phyloP scores from a whole-genome alignment of 2,888 invertebrate species.

The Clepsis dumicolana region DNA sequence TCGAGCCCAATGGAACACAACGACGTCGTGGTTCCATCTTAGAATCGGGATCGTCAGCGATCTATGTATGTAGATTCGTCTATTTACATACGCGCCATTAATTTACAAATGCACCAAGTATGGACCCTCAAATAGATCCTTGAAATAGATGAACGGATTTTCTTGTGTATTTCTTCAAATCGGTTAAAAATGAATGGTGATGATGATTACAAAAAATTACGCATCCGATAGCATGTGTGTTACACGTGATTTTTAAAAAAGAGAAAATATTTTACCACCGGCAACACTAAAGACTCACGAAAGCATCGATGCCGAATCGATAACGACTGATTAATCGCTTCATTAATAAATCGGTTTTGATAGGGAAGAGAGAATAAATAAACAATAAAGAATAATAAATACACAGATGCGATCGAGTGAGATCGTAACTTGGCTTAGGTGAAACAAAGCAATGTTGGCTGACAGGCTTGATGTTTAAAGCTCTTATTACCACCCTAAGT shows the following conservation, averaged over 20 bases:
- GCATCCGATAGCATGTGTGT: no score
- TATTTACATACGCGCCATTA: constrained; percentile 36
- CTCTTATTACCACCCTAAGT: constrained; percentile 48
- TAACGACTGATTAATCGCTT: constrained; percentile 79
- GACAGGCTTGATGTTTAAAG: constrained; percentile 48
- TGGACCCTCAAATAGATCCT: constrained; percentile 13
- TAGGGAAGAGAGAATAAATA: constrained; percentile 70
- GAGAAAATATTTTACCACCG: constrained; percentile 22
- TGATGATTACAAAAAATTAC: no score
- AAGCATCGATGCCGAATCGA: constrained; percentile 63
- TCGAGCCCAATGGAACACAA: constrained; percentile 60
- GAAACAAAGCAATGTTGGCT: constrained; percentile 64
- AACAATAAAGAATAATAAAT: constrained; percentile 68
- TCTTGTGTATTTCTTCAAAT: background rate
- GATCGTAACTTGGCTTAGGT: constrained; percentile 65
- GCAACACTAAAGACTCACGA: constrained; percentile 19
- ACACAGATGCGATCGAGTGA: constrained; percentile 70
- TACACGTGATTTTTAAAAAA: constrained; percentile 21
- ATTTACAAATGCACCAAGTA: background rate
- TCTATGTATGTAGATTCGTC: constrained; percentile 34
- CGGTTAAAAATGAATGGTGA: no score
- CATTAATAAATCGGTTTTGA: constrained; percentile 80
- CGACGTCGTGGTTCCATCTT: constrained; percentile 40
- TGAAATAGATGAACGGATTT: background rate
- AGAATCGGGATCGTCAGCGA: constrained; percentile 39